Evolutionary conservation across 1,140 invertebrate species (phyloP), one percentile per base, ranked within the genome.

Genomic region (Dendrolimus punctatus): DNA sequence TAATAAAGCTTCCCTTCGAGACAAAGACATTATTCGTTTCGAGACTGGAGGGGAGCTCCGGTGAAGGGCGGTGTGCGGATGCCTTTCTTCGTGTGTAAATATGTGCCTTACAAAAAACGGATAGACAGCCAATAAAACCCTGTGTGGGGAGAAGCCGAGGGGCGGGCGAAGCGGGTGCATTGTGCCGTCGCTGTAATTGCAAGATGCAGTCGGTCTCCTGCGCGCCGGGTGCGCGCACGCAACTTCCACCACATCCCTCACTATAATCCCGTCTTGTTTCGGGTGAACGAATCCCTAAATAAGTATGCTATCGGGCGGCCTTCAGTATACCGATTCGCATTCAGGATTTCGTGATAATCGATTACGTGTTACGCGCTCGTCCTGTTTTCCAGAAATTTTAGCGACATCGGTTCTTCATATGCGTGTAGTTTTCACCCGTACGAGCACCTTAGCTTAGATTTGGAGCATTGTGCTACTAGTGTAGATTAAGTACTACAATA

Each of bases 121-220:
- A 78, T 78, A 78, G 80, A 72, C 79, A 69, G 66, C 80, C 78
- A 84, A 86, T 84, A 86, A 86, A 85, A 81, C 75, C 77, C 76
- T 64, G 78, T 68, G 65, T 80, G 75, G 77, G 72, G 79, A 81
- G 77, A 74, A 75, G 78, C 53, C 62, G 77, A 78, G 80, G 75
- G 78, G 79, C 77, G 79, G 77, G 81, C 67, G 71, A 51, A 73
- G 67, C 77, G 79, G 72, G 76, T 79, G 72, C 76, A 71, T 55
- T 66, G 73, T 66, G 66, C 64, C 65, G 64, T 64, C 68, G 60
- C 66, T 57, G 68, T 66, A 76, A 73, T 67, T 76, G 73, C 75
- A 68, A 58, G 60, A 51, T 78, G 76, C 80, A 85, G 82, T 85
- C 71, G 68, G 66, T 68, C 62, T 70, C 69, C 60, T 76, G 61